Conservation (phyloP, 2,797 vertebrate species). For the Crenuchus spilurus region DNA sequence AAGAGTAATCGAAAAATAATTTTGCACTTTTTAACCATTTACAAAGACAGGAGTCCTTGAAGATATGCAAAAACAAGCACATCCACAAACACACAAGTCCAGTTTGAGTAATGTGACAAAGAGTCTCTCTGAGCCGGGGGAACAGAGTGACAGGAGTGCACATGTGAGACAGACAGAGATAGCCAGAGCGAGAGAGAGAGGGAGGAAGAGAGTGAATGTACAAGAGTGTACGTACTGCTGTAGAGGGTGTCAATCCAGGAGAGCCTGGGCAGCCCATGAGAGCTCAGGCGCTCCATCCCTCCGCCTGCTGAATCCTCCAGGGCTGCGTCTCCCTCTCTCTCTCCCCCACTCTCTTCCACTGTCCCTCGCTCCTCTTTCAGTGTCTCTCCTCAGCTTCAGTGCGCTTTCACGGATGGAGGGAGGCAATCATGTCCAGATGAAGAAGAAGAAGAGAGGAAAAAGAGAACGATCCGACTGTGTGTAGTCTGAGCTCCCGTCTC, state of each 20-base stretch:
- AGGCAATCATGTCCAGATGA: constrained; percentile 3
- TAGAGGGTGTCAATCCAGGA: constrained; percentile 99
- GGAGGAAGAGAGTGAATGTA: neutral
- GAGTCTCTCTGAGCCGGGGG: neutral
- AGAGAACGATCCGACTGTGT: constrained; percentile 46
- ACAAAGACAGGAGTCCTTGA: no score
- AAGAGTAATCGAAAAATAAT: no score
- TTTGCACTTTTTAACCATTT: no score
- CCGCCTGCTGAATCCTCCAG: constrained; percentile 60
- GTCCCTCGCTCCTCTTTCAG: neutral
- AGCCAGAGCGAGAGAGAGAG: neutral
- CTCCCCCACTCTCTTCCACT: neutral
- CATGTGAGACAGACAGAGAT: no score
- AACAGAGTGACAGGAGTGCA: neutral
- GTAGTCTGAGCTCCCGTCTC: constrained; percentile 1
- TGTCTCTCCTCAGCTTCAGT: neutral
- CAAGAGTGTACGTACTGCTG: constrained; percentile 87
- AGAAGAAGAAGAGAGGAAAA: constrained; percentile 20
- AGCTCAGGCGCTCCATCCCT: constrained; percentile 94
- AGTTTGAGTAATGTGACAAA: neutral
- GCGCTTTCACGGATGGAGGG: constrained; percentile 55
- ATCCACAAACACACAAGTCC: neutral
- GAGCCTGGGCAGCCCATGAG: constrained; percentile 91
- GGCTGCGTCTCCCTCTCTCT: constrained; percentile 59
- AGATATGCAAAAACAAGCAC: neutral